These are phyloP conservation scores for Neria commutata DNA, from an alignment of 2,888 invertebrate genomes.

Conservation along the genomic window DNA sequence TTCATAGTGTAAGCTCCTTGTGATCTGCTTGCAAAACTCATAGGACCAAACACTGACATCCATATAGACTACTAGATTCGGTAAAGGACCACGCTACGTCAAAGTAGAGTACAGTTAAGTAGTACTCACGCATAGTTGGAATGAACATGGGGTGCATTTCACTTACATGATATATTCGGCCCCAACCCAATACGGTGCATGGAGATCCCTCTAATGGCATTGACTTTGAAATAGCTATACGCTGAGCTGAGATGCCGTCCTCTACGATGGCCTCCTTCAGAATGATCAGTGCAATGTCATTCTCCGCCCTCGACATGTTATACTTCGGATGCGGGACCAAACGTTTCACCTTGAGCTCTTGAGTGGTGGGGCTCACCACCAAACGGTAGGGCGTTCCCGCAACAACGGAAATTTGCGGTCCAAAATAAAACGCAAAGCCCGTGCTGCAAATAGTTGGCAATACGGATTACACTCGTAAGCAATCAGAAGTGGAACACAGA, in stretches of 20 bases:
- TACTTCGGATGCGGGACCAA: constrained; percentile 30
- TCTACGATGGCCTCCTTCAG: constrained; percentile 2
- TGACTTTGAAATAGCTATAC: constrained; percentile 13
- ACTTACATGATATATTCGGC: constrained; percentile 38
- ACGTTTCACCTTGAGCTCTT: not conserved
- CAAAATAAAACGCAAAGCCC: no score
- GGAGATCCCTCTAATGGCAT: not conserved
- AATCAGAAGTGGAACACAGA: no score
- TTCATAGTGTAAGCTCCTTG: constrained; percentile 8
- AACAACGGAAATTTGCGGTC: constrained; percentile 6
- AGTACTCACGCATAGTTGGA: no score
- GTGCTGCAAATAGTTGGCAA: no score
- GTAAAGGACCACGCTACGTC: no score
- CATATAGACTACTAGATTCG: constrained; percentile 32
- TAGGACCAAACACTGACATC: constrained; percentile 31
- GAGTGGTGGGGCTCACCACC: constrained; percentile 13
- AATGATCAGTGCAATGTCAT: constrained; percentile 34
- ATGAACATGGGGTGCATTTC: no score
- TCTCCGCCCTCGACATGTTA: not conserved
- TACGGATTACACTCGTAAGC: no score
- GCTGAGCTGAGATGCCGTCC: not conserved
- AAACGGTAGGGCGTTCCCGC: constrained; percentile 38
- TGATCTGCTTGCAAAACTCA: constrained; percentile 14
- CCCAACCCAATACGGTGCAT: constrained; percentile 45
- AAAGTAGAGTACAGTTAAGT: no score